These are phyloP conservation scores for Gasteruption jaculator DNA, from an alignment of 2,888 invertebrate species.

Conservation along the genomic window DNA sequence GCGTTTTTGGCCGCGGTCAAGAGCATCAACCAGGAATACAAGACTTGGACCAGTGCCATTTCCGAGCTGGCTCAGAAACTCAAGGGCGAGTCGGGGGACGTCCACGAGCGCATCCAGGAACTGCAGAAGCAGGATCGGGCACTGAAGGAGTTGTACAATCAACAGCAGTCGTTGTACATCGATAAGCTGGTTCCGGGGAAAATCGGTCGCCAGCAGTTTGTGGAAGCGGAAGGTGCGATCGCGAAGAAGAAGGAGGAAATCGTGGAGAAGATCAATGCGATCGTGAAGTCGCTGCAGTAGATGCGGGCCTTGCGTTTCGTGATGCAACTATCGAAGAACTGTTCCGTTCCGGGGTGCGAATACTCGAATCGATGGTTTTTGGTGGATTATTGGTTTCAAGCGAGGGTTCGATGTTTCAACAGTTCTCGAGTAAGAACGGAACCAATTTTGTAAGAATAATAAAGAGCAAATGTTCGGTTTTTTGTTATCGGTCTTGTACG, in stretches of 20 bases:
- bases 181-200: slow-evolving; percentile 63
- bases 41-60: slow-evolving; percentile 56
- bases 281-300: slow-evolving; percentile 52
- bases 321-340: too few relatives aligned
- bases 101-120: slow-evolving; percentile 59
- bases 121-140: slow-evolving; percentile 58
- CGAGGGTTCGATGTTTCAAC: too few relatives aligned
- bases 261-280: slow-evolving; percentile 54
- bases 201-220: slow-evolving; percentile 57
- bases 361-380: background rate
- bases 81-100: slow-evolving; percentile 59
- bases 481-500: too few relatives aligned
- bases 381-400: slow-evolving; percentile 4
- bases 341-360: too few relatives aligned
- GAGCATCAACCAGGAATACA: slow-evolving; percentile 59
- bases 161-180: slow-evolving; percentile 55
- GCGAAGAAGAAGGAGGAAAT: slow-evolving; percentile 59
- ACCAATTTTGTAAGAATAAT: too few relatives aligned
- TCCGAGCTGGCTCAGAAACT: slow-evolving; percentile 56
- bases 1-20: slow-evolving; percentile 54
- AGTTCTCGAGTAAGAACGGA: too few relatives aligned
- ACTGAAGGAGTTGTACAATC: slow-evolving; percentile 51
- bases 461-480: too few relatives aligned
- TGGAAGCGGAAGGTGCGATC: slow-evolving; percentile 57
- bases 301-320: too few relatives aligned